Evolutionary conservation across 2,888 invertebrate genomes (phyloP).

Genomic region (Cheilosia vernalis): DNA sequence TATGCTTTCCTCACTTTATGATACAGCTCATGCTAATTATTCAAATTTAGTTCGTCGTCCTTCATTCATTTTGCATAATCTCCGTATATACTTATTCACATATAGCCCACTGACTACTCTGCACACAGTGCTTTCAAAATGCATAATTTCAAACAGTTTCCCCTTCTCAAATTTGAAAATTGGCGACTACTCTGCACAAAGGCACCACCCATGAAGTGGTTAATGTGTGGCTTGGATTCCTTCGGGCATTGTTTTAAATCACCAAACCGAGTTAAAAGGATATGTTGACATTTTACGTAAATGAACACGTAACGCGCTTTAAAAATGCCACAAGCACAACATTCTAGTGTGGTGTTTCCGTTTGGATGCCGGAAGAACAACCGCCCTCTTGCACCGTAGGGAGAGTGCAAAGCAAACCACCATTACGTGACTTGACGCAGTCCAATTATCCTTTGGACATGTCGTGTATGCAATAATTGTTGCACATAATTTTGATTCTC

Average conservation of each 20-base stretch:
- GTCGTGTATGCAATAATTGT: conserved; percentile 34
- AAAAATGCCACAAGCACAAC: conserved; percentile 18
- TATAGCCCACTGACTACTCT: neutral
- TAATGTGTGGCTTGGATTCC: conserved; percentile 8
- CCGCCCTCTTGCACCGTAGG: neutral
- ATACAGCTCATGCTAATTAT: too few relatives aligned
- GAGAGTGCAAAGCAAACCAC: conserved; percentile 21
- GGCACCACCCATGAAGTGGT: neutral
- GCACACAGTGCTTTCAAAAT: neutral
- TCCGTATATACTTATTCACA: neutral
- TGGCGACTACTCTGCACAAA: neutral
- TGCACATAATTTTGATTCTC: conserved; percentile 37
- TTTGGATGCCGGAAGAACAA: neutral
- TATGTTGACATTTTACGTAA: neutral
- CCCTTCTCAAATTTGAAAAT: neutral
- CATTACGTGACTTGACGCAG: conserved; percentile 56
- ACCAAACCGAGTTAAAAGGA: conserved; percentile 7
- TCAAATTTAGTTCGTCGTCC: too few relatives aligned
- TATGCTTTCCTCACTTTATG: too few relatives aligned
- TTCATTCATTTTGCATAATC: neutral
- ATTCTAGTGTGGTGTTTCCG: conserved; percentile 1
- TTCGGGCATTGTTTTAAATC: conserved; percentile 1
- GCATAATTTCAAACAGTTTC: neutral
- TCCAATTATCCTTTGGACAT: conserved; percentile 45
- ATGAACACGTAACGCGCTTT: conserved; percentile 3